phyloP scores from a whole-genome alignment of 2,797 vertebrate genomes.

The Sciurus carolinensis region DNA sequence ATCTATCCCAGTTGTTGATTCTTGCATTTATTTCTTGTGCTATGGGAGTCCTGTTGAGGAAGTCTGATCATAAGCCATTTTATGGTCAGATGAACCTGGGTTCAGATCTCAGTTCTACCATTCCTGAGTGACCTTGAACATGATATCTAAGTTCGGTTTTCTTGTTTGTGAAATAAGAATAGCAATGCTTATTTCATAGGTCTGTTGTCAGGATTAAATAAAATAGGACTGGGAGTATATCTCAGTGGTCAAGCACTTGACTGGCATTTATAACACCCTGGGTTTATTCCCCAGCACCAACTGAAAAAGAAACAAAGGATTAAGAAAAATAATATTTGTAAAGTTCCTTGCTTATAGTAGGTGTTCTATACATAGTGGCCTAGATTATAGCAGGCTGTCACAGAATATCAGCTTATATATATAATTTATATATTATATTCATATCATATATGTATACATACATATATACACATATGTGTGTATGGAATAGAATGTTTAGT shows the following conservation, averaged over 20 bases:
- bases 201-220: neutral
- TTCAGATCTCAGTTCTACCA: conserved; percentile 3
- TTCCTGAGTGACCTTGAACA: conserved; percentile 28
- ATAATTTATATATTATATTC: neutral
- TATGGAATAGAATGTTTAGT: too few relatives aligned
- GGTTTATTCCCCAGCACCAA: neutral
- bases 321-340: neutral
- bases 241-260: neutral
- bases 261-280: neutral
- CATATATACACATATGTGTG: too few relatives aligned
- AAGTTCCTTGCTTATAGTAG: neutral
- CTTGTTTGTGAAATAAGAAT: conserved; percentile 7
- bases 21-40: too few relatives aligned
- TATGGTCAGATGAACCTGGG: neutral
- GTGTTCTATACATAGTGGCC: neutral
- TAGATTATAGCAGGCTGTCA: neutral
- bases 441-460: neutral
- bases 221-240: neutral
- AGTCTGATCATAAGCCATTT: neutral
- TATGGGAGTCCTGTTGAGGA: too few relatives aligned
- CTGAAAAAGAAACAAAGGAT: neutral
- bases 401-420: neutral
- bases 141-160: conserved; percentile 30
- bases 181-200: neutral
- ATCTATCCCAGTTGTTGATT: too few relatives aligned